Evolutionary conservation across 1,140 invertebrate genomes (phyloP), one percentile per base, ranked within the genome.

Genomic region (Magallana ariakensis): DNA sequence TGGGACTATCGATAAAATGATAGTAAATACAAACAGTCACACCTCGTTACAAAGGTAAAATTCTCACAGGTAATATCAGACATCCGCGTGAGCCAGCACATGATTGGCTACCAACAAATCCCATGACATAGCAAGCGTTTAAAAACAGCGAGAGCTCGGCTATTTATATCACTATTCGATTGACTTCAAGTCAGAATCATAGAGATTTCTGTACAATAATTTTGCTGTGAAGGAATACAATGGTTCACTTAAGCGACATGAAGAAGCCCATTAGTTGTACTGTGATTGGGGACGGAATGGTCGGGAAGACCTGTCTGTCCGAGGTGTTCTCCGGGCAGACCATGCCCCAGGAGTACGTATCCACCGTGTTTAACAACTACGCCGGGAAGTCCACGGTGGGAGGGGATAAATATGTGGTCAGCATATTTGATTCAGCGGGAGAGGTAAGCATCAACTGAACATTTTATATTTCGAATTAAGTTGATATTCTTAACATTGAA

Each of bases 221-320:
- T 88, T 91, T 19, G 92, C 93, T 8, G 94, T 93, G 0, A 93
- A 94, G 22, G 93, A 94, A 86, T 93, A 94, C 66, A 94, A 93
- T 86, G 66, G 66, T 75, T 26, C 66, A 75, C 33, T 5, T 55
- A 60, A 80, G 66, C 33, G 66, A 84, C 16, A 75, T 75, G 66
- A 75, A 81, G 4, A 62, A 75, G 33, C 54, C 16, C 13, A 60
- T 92, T 13, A 99, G 99, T 95, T 99, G 98, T 96, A 98, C 99
- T 81, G 97, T 99, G 54, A 98, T 98, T n/a, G 95, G 95, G 26
- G 98, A 99, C 95, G 98, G 98, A 92, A 98, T 98, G 66, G 98
- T 99, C 53, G 98, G 98, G 95, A 93, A 93, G 84, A 92, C 93
- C 11, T 91, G 92, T 75, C 84, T 93, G 70, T 88, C 91, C 11